phyloP scores from a whole-genome alignment of 2,888 invertebrate genomes.

The Trichopria drosophilae region DNA sequence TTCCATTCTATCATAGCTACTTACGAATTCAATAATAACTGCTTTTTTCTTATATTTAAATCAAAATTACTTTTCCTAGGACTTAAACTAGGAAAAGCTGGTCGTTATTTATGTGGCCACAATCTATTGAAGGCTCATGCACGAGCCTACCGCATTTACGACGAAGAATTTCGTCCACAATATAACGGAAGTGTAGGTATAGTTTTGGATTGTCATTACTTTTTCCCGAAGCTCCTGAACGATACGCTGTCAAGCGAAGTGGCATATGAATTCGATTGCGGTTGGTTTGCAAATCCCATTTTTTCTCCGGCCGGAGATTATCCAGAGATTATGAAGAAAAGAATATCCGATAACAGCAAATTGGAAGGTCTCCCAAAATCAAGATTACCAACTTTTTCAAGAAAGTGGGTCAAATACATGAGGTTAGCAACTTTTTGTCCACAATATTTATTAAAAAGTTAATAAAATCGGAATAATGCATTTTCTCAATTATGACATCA shows the following conservation, averaged over 20 bases:
- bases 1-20: no score
- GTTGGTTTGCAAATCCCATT: constrained; percentile 60
- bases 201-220: constrained; percentile 15
- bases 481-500: no score
- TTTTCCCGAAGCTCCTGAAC: constrained; percentile 24
- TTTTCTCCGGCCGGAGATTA: constrained; percentile 60
- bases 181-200: constrained; percentile 61
- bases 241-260: constrained; percentile 29
- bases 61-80: no score
- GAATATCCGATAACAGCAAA: constrained; percentile 56
- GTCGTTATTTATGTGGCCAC: no score
- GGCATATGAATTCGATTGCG: constrained; percentile 55
- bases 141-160: constrained; percentile 68
- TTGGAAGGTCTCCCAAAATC: constrained; percentile 57
- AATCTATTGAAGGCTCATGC: constrained; percentile 76
- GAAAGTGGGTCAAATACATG: constrained; percentile 65
- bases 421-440: constrained; percentile 38
- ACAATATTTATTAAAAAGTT: no score
- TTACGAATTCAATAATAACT: no score
- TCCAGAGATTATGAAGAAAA: constrained; percentile 58
- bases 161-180: constrained; percentile 62
- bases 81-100: no score
- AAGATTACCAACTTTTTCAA: constrained; percentile 58
- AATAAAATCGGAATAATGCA: no score
- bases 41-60: no score